Percentiles rank a stretch among this genome's conserved stretches.
phyloP scores from a whole-genome alignment of 2,888 invertebrate species.

The Marasmarcha lunaedactyla region DNA sequence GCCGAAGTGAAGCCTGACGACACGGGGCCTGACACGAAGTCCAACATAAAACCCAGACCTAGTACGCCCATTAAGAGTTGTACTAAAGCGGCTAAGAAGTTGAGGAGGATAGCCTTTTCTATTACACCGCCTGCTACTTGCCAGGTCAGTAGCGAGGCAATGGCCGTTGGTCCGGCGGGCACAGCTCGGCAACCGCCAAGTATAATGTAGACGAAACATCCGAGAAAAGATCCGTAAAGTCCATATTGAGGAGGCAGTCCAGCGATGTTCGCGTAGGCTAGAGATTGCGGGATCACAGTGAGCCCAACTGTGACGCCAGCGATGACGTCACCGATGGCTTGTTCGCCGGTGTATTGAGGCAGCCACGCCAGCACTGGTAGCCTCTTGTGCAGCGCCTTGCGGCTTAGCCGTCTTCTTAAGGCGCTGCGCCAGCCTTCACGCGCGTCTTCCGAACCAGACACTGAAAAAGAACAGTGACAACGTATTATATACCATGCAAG shows the following conservation, averaged over 20 bases:
- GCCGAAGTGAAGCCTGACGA: slow-evolving; percentile 92
- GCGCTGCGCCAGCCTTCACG: slow-evolving; percentile 44
- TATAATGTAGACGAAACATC: slow-evolving; percentile 90
- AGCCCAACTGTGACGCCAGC: slow-evolving; percentile 93
- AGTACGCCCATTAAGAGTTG: slow-evolving; percentile 85
- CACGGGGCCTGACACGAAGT: slow-evolving; percentile 91
- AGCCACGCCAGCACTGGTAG: slow-evolving; percentile 83
- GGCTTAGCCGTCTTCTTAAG: slow-evolving; percentile 70
- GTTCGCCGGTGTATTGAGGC: slow-evolving; percentile 78
- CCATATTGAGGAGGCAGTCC: slow-evolving; percentile 88
- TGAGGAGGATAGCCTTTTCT: slow-evolving; percentile 80
- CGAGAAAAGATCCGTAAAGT: slow-evolving; percentile 92
- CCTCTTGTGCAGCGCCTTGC: slow-evolving; percentile 78
- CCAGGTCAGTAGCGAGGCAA: slow-evolving; percentile 87
- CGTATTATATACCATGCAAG: neutral
- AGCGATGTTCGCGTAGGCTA: slow-evolving; percentile 85
- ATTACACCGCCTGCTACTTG: slow-evolving; percentile 78
- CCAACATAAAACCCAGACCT: slow-evolving; percentile 87
- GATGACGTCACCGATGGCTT: slow-evolving; percentile 87
- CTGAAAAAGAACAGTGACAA: too few species aligned
- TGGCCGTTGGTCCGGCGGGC: slow-evolving; percentile 93
- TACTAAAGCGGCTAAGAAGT: slow-evolving; percentile 79
- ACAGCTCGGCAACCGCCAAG: slow-evolving; percentile 94
- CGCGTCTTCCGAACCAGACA: slow-evolving; percentile 34
- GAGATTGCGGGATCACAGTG: slow-evolving; percentile 92